phyloP scores from a whole-genome alignment of 1,140 invertebrate genomes.

The Drosophila gunungcola region DNA sequence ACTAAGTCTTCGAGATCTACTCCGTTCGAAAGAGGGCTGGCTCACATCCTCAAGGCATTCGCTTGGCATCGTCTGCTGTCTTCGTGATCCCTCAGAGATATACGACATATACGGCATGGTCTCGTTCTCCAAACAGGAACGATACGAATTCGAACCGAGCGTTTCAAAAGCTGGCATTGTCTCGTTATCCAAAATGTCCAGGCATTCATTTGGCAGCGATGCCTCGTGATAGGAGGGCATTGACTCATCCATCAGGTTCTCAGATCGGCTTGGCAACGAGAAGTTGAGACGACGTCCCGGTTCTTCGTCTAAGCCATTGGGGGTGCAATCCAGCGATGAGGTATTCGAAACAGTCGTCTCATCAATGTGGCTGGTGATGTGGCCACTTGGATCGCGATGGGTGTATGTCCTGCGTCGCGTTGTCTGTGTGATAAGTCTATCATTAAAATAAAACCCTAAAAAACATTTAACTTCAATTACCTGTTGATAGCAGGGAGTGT shows the following conservation, averaged over 20 bases:
- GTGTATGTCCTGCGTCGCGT: slow-evolving; percentile 27
- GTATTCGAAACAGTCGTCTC: slow-evolving; percentile 45
- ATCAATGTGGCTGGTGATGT: slow-evolving; percentile 40
- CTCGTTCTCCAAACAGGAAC: slow-evolving; percentile 6
- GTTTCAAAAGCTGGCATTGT: background rate
- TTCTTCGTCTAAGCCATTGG: no score
- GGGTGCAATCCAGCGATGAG: background rate
- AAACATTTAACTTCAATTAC: background rate
- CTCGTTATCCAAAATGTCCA: background rate
- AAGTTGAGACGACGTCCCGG: slow-evolving; percentile 34
- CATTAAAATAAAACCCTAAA: background rate
- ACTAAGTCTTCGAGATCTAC: background rate
- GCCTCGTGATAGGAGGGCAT: slow-evolving; percentile 9
- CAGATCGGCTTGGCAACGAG: slow-evolving; percentile 5
- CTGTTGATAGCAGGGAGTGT: background rate
- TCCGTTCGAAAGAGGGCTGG: slow-evolving; percentile 8
- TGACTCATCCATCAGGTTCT: slow-evolving; percentile 40
- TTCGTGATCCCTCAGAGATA: background rate
- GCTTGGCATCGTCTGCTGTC: slow-evolving; percentile 1
- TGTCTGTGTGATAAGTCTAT: background rate
- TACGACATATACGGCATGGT: slow-evolving; percentile 2
- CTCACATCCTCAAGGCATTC: background rate
- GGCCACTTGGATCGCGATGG: slow-evolving; percentile 40
- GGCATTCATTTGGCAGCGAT: background rate
- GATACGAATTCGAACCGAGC: background rate